phyloP scores from a whole-genome alignment of 2,888 invertebrate genomes.

The Pecten maximus region DNA sequence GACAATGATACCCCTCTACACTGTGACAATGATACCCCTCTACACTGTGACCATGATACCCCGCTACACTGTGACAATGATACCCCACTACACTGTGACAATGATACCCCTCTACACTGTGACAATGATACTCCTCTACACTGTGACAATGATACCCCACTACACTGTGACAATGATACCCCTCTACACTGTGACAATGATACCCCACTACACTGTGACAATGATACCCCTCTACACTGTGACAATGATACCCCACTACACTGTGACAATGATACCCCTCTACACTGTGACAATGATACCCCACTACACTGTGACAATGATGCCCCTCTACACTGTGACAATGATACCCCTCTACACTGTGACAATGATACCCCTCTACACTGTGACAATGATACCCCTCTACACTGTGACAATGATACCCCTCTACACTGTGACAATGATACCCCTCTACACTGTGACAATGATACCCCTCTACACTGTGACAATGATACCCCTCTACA shows the following conservation, averaged over 20 bases:
- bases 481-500: conserved; percentile 36
- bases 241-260: conserved; percentile 36
- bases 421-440: conserved; percentile 37
- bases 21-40: conserved; percentile 35
- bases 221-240: too few species aligned
- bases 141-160: conserved; percentile 35
- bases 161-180: not conserved
- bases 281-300: not conserved
- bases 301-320: conserved; percentile 67
- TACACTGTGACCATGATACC: not conserved
- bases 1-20: conserved; percentile 36
- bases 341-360: too few species aligned
- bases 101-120: too few species aligned
- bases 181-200: conserved; percentile 37
- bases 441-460: too few species aligned
- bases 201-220: too few species aligned
- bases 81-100: too few species aligned
- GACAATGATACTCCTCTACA: conserved; percentile 36
- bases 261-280: conserved; percentile 35
- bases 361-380: conserved; percentile 36
- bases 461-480: too few species aligned
- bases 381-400: conserved; percentile 35
- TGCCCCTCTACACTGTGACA: too few species aligned
- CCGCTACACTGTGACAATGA: not conserved
- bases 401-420: not conserved